Base-by-base conservation (phyloP, 2,113 vertebrate genomes). In the Mungos mungo region DNA sequence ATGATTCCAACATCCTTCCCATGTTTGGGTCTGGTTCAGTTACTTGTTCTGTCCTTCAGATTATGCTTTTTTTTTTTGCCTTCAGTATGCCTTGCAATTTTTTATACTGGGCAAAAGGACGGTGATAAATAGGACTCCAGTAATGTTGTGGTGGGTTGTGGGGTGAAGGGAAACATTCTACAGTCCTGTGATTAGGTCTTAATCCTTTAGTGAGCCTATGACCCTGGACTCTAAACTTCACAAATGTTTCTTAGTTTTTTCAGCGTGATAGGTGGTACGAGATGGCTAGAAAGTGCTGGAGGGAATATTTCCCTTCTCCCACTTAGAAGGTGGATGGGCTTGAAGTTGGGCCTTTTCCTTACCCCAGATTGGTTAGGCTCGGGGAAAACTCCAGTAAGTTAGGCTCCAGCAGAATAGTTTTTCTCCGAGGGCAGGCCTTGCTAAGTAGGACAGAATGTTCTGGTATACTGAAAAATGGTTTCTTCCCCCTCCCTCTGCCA, bases 251-350 rank as follows among this genome's bases (percentile, higher is more conserved):
- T 71, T 0, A 1, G 29, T 15, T 85, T 29, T 52, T 14, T 23
- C 69, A 25, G 2, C 3, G 8, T 23, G 21, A 3, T 0, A 2
- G 2, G 7, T 50, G 21, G 33, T 15, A n/a, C 7, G 25, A 3
- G 8, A 12, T 2, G 3, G 63, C 19, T 76, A 18, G 13, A n/a
- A 14, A 15, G 3, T 15, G 7, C 15, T 86, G n/a, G 60, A 79
- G 35, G 16, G 10, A 10, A 45, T 12, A 18, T n/a, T 66, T 77
- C 27, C 7, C 18, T 89, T 47, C 38, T 77, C 21, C 52, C 21
- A 47, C 57, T 50, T 35, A 23, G 38, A 65, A 65, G 71, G 27
- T 41, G 33, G 29, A 19, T 71, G 74, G 23, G 29, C 54, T 12
- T 47, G 23, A 7, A 63, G 35, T 27, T 80, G 65, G 19, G 9